Conservation (phyloP, 2,888 invertebrate genomes). For the Cephalotes varians region DNA sequence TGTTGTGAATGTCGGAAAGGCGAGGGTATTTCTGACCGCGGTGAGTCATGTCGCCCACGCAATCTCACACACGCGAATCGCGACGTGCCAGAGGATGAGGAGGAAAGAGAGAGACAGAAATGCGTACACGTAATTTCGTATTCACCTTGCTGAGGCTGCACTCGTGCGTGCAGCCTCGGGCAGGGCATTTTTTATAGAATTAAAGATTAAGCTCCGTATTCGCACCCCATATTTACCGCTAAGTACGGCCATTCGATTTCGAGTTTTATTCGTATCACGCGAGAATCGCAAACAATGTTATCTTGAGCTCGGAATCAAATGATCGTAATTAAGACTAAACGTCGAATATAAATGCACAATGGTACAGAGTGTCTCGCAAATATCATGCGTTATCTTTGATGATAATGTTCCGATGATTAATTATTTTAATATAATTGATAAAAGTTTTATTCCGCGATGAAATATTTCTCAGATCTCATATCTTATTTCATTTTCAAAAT, state of each 20-base stretch:
- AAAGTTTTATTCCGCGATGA: neutral
- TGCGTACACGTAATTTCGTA: constrained; percentile 51
- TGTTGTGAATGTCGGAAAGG: constrained; percentile 78
- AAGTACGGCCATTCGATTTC: constrained; percentile 18
- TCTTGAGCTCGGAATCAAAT: neutral
- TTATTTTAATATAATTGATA: neutral
- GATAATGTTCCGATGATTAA: neutral
- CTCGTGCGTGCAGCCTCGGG: constrained; percentile 69
- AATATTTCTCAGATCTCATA: neutral
- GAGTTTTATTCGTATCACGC: constrained; percentile 35
- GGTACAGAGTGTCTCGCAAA: neutral
- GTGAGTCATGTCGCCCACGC: constrained; percentile 83
- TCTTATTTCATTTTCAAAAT: neutral
- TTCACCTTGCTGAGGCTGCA: constrained; percentile 72
- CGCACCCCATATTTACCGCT: constrained; percentile 42
- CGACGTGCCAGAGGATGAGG: constrained; percentile 8
- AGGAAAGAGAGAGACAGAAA: neutral
- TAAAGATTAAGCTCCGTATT: constrained; percentile 43
- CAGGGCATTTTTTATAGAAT: constrained; percentile 59
- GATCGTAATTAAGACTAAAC: constrained; percentile 36
- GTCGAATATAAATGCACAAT: constrained; percentile 2
- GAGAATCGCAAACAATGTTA: constrained; percentile 19
- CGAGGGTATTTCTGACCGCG: constrained; percentile 79
- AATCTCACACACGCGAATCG: constrained; percentile 68
- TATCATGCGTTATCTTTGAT: neutral